phyloP scores from a whole-genome alignment of 1,140 invertebrate species.

The Oppia nitens region DNA sequence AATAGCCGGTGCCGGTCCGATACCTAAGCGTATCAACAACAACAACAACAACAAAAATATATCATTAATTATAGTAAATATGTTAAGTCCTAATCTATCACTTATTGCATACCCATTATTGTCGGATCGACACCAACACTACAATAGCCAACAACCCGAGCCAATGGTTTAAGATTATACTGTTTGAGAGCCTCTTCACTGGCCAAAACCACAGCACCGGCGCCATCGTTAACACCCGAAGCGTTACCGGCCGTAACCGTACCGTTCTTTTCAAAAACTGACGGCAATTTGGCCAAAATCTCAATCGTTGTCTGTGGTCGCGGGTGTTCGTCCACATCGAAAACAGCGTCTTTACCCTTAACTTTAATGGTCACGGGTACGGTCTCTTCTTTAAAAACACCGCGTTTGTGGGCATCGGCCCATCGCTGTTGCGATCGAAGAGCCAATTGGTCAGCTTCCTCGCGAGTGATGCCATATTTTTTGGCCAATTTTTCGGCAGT shows the following conservation, averaged over 20 bases:
- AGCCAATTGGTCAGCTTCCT: constrained; percentile 77
- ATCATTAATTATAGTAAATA: not conserved
- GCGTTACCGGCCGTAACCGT: constrained; percentile 87
- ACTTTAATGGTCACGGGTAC: constrained; percentile 64
- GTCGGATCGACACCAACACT: constrained; percentile 41
- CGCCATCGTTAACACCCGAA: constrained; percentile 91
- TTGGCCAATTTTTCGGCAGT: constrained; percentile 94
- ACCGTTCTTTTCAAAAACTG: constrained; percentile 91
- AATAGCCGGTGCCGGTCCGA: constrained; percentile 85
- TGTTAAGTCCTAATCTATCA: not conserved
- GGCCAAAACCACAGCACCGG: constrained; percentile 60
- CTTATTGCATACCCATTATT: constrained; percentile 38
- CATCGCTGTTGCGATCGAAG: constrained; percentile 48
- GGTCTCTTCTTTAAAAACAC: constrained; percentile 77
- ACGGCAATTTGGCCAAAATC: constrained; percentile 53
- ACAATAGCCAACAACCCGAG: constrained; percentile 32
- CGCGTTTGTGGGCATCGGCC: constrained; percentile 65
- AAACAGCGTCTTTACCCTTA: constrained; percentile 47
- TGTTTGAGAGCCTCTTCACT: constrained; percentile 66
- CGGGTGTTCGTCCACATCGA: constrained; percentile 86
- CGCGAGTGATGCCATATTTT: constrained; percentile 65
- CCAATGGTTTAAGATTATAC: constrained; percentile 49
- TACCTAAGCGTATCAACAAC: too few relatives aligned
- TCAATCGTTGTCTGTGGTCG: constrained; percentile 70
- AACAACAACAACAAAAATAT: too few relatives aligned